Conservation (phyloP, 2,888 invertebrate species). For the Drosophila lacicola region DNA sequence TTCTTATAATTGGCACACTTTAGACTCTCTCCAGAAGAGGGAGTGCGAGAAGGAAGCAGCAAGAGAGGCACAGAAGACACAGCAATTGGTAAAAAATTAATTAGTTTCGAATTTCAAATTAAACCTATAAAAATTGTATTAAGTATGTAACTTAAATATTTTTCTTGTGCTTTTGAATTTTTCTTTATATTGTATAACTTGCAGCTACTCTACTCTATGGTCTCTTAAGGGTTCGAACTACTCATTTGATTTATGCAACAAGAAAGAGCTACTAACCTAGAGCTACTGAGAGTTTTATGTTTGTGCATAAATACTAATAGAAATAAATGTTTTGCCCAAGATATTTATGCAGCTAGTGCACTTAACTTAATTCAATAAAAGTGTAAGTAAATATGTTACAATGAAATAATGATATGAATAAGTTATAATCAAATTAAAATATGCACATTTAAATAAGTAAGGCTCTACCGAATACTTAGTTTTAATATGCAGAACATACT, state of each 20-base stretch:
- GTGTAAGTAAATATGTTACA: conserved; percentile 3
- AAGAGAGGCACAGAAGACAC: too few relatives aligned
- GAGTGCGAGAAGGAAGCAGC: neutral
- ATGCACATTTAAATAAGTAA: too few relatives aligned
- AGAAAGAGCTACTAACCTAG: conserved; percentile 9
- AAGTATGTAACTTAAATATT: too few relatives aligned
- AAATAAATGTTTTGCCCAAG: conserved; percentile 47
- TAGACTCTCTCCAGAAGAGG: neutral
- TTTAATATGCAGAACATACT: too few relatives aligned
- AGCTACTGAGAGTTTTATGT: conserved; percentile 2
- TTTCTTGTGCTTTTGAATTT: neutral
- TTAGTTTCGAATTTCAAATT: too few relatives aligned
- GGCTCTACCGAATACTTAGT: too few relatives aligned
- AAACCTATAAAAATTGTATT: too few relatives aligned
- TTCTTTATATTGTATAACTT: neutral
- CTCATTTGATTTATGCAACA: conserved; percentile 63
- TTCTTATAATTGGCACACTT: neutral
- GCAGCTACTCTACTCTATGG: too few relatives aligned
- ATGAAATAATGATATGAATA: neutral
- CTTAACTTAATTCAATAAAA: conserved; percentile 47
- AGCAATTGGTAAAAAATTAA: too few relatives aligned
- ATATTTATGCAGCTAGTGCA: conserved; percentile 31
- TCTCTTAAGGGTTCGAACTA: too few relatives aligned
- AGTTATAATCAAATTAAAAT: neutral
- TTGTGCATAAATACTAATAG: conserved; percentile 38